Evolutionary conservation across 2,888 invertebrate genomes (phyloP).

Genomic region (Nysson spinosus): DNA sequence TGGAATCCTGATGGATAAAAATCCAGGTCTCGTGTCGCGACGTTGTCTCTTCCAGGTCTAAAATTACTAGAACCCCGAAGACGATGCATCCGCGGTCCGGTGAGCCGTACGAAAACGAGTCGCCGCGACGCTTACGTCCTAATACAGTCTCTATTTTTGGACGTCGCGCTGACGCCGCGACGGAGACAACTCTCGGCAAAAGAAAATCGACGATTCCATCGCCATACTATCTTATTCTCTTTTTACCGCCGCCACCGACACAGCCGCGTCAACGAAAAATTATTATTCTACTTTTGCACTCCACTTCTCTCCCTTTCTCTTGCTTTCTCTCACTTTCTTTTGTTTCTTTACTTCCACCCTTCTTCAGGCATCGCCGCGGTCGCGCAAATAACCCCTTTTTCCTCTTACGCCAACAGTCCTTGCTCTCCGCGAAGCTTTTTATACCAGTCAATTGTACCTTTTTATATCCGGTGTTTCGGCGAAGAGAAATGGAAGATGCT

Average conservation of each 20-base stretch:
- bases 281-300: slow-evolving; percentile 20
- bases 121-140: slow-evolving; percentile 47
- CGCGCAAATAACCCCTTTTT: too few relatives aligned
- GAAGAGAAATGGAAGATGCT: too few relatives aligned
- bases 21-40: slow-evolving; percentile 44
- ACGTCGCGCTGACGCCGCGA: slow-evolving; percentile 44
- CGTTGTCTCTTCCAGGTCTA: slow-evolving; percentile 58
- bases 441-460: too few relatives aligned
- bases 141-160: slow-evolving; percentile 58
- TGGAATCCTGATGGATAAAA: slow-evolving; percentile 8
- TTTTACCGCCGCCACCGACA: background rate
- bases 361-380: too few relatives aligned
- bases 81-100: slow-evolving; percentile 58
- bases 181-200: slow-evolving; percentile 42
- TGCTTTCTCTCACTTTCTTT: too few relatives aligned
- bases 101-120: slow-evolving; percentile 56
- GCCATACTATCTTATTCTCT: background rate
- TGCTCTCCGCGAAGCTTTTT: too few relatives aligned
- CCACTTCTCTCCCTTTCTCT: too few relatives aligned
- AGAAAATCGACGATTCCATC: slow-evolving; percentile 33
- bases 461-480: too few relatives aligned
- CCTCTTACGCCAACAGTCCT: too few relatives aligned
- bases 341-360: too few relatives aligned
- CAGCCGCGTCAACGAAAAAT: slow-evolving; percentile 5
- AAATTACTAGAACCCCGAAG: slow-evolving; percentile 63